These are phyloP conservation scores for Nesogale talazaci DNA, from an alignment of 2,113 vertebrate genomes.

Conservation along the genomic window DNA sequence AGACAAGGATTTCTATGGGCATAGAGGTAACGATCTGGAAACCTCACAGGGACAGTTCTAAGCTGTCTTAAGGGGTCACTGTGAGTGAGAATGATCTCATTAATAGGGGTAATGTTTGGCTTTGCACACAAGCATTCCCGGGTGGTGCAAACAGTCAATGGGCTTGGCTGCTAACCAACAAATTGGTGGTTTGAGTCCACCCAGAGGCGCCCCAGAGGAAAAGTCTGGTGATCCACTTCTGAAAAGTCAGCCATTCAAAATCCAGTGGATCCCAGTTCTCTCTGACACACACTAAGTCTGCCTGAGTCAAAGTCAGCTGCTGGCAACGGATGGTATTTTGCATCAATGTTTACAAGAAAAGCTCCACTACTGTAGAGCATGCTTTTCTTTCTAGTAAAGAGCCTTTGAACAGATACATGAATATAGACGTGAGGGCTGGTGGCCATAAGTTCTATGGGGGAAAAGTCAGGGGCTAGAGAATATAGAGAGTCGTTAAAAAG, in stretches of 20 bases:
- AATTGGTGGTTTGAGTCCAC: too few relatives aligned
- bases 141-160: too few relatives aligned
- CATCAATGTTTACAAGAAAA: neutral
- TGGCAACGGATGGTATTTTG: neutral
- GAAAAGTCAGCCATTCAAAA: too few relatives aligned
- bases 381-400: neutral
- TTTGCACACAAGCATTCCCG: too few relatives aligned
- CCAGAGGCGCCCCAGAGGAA: too few relatives aligned
- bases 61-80: neutral
- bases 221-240: too few relatives aligned
- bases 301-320: neutral
- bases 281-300: too few relatives aligned
- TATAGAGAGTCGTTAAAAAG: too few relatives aligned
- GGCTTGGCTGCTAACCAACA: too few relatives aligned
- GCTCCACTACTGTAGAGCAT: neutral
- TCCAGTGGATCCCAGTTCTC: too few relatives aligned
- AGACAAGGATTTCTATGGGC: too few relatives aligned
- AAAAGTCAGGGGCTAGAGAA: neutral
- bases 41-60: neutral
- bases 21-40: neutral
- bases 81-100: neutral
- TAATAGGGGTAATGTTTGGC: too few relatives aligned
- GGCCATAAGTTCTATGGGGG: neutral
- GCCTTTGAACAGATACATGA: neutral
- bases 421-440: neutral